Percentiles rank a stretch among this genome's conserved stretches.
These are phyloP conservation scores for Caradrina kadenii DNA, from an alignment of 2,888 invertebrate species.

Conservation along the genomic window DNA sequence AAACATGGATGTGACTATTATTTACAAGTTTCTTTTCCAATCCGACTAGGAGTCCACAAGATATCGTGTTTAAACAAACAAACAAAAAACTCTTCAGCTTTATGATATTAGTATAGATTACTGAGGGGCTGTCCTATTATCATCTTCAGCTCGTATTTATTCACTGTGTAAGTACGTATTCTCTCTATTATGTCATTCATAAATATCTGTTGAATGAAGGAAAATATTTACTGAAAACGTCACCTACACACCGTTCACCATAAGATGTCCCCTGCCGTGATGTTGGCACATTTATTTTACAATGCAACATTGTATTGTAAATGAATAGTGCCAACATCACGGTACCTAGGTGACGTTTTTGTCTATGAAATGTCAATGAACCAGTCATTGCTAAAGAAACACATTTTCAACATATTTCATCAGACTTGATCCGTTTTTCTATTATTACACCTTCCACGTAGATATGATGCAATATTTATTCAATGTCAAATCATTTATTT, in stretches of 20 bases:
- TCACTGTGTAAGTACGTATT: constrained; percentile 6
- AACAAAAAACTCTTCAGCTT: no score
- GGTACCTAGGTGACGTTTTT: no score
- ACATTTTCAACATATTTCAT: not conserved
- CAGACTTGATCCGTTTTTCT: not conserved
- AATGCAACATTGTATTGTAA: no score
- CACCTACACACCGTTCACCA: no score
- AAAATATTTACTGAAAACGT: not conserved
- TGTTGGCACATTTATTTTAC: no score
- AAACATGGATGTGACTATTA: no score
- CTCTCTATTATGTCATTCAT: not conserved
- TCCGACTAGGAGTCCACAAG: no score
- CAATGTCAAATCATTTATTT: not conserved
- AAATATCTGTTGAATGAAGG: not conserved
- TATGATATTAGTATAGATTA: no score
- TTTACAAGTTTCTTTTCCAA: no score
- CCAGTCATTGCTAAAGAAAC: not conserved
- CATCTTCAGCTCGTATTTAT: not conserved
- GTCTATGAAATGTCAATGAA: not conserved
- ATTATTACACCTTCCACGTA: not conserved
- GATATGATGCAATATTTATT: not conserved
- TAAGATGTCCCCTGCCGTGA: no score
- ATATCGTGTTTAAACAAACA: no score
- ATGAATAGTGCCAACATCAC: no score
- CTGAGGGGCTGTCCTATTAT: not conserved